Percentiles rank a stretch among this genome's conserved stretches.
Conservation (phyloP, 1,140 invertebrate genomes). For the Subanguina moxae region DNA sequence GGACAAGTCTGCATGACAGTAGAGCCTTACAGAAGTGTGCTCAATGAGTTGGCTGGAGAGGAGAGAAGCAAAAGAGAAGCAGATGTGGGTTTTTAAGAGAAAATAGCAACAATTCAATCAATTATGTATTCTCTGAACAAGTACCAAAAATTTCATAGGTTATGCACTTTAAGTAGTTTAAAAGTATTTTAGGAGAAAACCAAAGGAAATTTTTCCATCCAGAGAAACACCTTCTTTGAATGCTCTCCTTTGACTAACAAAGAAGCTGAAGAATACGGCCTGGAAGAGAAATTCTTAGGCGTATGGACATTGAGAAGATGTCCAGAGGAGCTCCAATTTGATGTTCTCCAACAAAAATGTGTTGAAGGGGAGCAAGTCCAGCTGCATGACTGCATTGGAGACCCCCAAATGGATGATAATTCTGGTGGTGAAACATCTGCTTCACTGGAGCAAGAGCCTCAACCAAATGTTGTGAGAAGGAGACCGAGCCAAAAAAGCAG, state of each 20-base stretch:
- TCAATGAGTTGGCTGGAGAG: neutral
- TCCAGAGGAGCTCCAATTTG: neutral
- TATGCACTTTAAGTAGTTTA: too few species aligned
- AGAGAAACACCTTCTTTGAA: conserved; percentile 9
- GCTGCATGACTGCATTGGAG: neutral
- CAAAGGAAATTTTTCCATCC: neutral
- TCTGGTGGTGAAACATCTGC: neutral
- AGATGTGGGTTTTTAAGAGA: too few species aligned
- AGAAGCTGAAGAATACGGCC: neutral
- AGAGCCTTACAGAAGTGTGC: conserved; percentile 1
- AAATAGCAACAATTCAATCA: too few species aligned
- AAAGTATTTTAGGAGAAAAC: too few species aligned
- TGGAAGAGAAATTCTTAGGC: conserved; percentile 6
- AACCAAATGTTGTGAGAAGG: neutral
- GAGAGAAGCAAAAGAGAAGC: neutral
- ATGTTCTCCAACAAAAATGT: conserved; percentile 7
- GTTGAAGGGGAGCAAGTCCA: neutral
- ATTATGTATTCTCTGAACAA: too few species aligned
- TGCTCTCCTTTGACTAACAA: neutral
- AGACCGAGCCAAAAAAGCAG: neutral
- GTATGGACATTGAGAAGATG: conserved; percentile 7
- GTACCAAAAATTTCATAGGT: too few species aligned
- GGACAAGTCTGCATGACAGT: neutral
- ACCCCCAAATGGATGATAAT: neutral
- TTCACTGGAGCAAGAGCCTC: neutral